A percentile compares a stretch with the other conserved stretches of the same genome.
phyloP scores from a whole-genome alignment of 2,797 vertebrate species.

The Brachyalestes nurse region DNA sequence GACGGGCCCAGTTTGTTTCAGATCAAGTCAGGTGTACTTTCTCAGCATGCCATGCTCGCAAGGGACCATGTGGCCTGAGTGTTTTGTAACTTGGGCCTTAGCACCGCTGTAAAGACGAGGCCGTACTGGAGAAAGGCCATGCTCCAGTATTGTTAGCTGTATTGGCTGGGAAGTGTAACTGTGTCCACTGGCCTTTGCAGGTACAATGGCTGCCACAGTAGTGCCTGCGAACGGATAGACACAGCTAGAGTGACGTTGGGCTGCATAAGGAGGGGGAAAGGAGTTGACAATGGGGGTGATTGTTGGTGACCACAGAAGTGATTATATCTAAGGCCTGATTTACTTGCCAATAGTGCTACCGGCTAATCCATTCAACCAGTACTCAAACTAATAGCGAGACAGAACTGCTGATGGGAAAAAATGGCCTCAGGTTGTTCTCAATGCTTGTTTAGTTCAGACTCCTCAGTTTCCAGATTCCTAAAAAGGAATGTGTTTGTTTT shows the following conservation, averaged over 20 bases:
- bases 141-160: constrained; percentile 60
- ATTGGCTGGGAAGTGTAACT: constrained; percentile 70
- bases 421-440: neutral
- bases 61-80: constrained; percentile 55
- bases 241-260: constrained; percentile 66
- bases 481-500: too few species aligned
- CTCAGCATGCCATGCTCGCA: constrained; percentile 53
- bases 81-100: constrained; percentile 58
- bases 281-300: constrained; percentile 73
- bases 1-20: constrained; percentile 52
- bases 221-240: constrained; percentile 63
- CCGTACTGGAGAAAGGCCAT: constrained; percentile 54
- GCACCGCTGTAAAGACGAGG: constrained; percentile 56
- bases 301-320: constrained; percentile 69
- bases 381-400: constrained; percentile 39
- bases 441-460: neutral
- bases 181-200: constrained; percentile 74
- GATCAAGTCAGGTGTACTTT: constrained; percentile 47
- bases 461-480: neutral
- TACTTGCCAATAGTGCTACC: constrained; percentile 65
- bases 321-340: constrained; percentile 72
- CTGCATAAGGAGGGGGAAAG: constrained; percentile 66
- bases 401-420: neutral
- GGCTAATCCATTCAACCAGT: constrained; percentile 60
- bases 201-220: constrained; percentile 79